phyloP scores from a whole-genome alignment of 2,888 invertebrate genomes.

The Tupiocoris notatus region DNA sequence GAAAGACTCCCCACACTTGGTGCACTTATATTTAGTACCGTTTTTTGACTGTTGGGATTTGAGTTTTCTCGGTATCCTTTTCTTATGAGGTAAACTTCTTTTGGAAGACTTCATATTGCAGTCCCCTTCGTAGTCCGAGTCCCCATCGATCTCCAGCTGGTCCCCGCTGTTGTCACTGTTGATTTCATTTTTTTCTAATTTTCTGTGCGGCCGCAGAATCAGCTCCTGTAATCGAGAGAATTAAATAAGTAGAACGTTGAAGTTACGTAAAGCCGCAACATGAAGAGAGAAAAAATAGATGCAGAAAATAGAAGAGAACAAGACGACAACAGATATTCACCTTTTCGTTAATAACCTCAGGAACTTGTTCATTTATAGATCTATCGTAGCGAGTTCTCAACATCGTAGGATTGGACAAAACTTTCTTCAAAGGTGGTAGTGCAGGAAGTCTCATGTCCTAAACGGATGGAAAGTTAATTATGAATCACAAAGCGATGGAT shows the following conservation, averaged over 20 bases:
- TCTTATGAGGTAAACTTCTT: slow-evolving; percentile 79
- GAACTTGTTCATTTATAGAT: slow-evolving; percentile 4
- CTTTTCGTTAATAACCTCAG: slow-evolving; percentile 4
- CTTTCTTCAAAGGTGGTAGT: slow-evolving; percentile 51
- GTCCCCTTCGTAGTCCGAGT: slow-evolving; percentile 56
- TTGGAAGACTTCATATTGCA: slow-evolving; percentile 55
- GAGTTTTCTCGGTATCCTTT: slow-evolving; percentile 76
- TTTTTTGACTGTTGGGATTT: slow-evolving; percentile 54
- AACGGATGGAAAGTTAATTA: too few relatives aligned
- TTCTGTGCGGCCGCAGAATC: background rate
- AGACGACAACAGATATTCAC: background rate
- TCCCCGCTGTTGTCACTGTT: slow-evolving; percentile 19
- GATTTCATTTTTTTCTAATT: slow-evolving; percentile 15
- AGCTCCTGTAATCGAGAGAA: slow-evolving; percentile 27
- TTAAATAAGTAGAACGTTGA: too few relatives aligned
- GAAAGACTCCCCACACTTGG: slow-evolving; percentile 57
- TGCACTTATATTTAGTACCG: slow-evolving; percentile 53
- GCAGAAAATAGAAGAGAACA: too few relatives aligned
- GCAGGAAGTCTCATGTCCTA: slow-evolving; percentile 50
- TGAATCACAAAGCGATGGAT: too few relatives aligned
- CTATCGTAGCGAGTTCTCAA: slow-evolving; percentile 41
- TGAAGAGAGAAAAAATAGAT: too few relatives aligned
- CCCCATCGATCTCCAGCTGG: slow-evolving; percentile 54
- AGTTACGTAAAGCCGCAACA: too few relatives aligned
- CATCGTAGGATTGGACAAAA: slow-evolving; percentile 48